phyloP scores from a whole-genome alignment of 1,140 invertebrate genomes.

The Achroia grisella region DNA sequence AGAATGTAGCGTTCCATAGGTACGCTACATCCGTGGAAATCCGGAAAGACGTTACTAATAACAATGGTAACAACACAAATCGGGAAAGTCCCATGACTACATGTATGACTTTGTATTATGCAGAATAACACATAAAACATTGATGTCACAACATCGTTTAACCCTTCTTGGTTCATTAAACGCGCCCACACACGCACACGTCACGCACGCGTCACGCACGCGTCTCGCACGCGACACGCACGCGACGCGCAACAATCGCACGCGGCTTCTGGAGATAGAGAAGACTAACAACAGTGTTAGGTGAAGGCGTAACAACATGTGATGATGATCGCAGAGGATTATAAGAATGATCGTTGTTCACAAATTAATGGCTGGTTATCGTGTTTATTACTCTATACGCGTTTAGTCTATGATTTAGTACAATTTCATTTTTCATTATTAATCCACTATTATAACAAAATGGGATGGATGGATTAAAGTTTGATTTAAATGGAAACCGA shows the following conservation, averaged over 20 bases:
- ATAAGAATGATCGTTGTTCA: constrained; percentile 35
- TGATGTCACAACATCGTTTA: constrained; percentile 6
- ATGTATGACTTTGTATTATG: too few relatives aligned
- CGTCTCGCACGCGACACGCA: constrained; percentile 17
- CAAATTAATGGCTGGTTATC: constrained; percentile 37
- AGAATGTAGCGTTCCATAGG: too few relatives aligned
- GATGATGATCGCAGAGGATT: constrained; percentile 32
- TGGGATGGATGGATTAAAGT: too few relatives aligned
- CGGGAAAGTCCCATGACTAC: background rate
- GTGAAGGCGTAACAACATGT: constrained; percentile 18
- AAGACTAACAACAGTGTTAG: background rate
- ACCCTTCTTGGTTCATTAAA: constrained; percentile 30
- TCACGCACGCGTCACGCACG: constrained; percentile 18
- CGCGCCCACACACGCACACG: constrained; percentile 9
- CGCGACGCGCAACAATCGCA: constrained; percentile 7
- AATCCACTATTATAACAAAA: too few relatives aligned
- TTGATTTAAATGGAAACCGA: too few relatives aligned
- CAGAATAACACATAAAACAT: too few relatives aligned
- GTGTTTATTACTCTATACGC: constrained; percentile 7
- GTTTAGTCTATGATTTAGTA: background rate
- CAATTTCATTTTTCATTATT: too few relatives aligned
- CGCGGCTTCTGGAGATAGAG: background rate
- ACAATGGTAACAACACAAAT: too few relatives aligned
- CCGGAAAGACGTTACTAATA: too few relatives aligned
- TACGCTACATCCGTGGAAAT: too few relatives aligned